These are phyloP conservation scores for Threskiornis aethiopicus DNA, from an alignment of 2,797 vertebrate genomes.

Conservation along the genomic window DNA sequence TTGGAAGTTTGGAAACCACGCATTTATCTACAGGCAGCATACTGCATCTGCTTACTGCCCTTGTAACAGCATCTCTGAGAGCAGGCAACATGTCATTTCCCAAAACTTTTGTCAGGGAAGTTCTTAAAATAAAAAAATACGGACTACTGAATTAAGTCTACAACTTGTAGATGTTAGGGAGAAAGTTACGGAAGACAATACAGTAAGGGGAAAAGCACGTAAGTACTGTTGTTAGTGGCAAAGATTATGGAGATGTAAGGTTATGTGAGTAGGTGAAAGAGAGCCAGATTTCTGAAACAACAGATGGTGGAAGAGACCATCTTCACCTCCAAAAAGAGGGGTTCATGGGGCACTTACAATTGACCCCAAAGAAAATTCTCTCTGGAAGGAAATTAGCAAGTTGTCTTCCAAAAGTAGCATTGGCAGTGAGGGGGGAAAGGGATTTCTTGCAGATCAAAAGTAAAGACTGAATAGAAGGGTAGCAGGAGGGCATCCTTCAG, in stretches of 20 bases:
- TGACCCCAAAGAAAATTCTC: not conserved
- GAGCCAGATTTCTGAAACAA: not conserved
- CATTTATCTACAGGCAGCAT: not conserved
- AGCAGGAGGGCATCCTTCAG: not conserved
- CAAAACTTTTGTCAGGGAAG: not conserved
- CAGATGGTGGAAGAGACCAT: not conserved
- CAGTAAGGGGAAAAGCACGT: not conserved
- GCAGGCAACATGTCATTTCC: not conserved
- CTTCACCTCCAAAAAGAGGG: not conserved
- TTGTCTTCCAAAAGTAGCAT: not conserved
- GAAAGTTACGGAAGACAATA: not conserved
- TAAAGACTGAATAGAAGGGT: not conserved
- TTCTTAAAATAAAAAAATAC: not conserved
- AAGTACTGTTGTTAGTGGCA: not conserved
- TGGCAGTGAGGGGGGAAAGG: not conserved
- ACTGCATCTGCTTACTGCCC: not conserved
- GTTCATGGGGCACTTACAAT: fast-evolving
- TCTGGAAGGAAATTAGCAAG: not conserved
- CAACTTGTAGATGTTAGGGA: not conserved
- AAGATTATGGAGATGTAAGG: not conserved
- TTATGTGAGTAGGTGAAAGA: not conserved
- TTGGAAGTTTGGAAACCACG: not conserved
- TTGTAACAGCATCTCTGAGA: not conserved
- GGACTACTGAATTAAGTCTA: not conserved
- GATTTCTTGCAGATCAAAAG: not conserved